A percentile compares a stretch with the other conserved stretches of the same genome.
phyloP scores from a whole-genome alignment of 1,140 invertebrate species.

The Charaxes varanes region DNA sequence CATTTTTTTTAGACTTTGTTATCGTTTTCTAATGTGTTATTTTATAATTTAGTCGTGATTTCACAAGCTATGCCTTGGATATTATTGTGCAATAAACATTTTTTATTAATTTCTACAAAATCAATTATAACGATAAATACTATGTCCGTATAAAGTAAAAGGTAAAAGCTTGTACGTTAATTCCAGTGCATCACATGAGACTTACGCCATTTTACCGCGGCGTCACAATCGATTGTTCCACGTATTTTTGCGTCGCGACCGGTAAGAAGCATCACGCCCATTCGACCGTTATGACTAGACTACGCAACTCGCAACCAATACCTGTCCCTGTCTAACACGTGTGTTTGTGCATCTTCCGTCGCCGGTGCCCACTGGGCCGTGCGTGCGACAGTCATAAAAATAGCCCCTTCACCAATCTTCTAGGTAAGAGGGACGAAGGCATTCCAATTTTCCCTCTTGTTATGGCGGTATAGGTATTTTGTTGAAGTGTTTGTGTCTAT shows the following conservation, averaged over 20 bases:
- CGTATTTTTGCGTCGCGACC: slow-evolving; percentile 70
- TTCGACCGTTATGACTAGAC: slow-evolving; percentile 71
- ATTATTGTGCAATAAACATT: too few species aligned
- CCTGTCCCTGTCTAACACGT: slow-evolving; percentile 57
- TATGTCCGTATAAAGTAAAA: too few species aligned
- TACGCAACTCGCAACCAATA: slow-evolving; percentile 56
- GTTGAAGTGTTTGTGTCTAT: slow-evolving; percentile 23
- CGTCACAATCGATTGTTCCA: slow-evolving; percentile 61
- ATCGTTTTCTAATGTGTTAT: too few species aligned
- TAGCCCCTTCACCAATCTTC: slow-evolving; percentile 70
- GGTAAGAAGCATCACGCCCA: slow-evolving; percentile 73
- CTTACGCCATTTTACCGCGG: slow-evolving; percentile 44
- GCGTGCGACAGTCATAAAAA: slow-evolving; percentile 71
- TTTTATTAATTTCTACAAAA: slow-evolving; percentile 1
- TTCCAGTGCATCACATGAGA: too few species aligned
- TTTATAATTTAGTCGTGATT: too few species aligned
- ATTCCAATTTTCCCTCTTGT: slow-evolving; percentile 62
- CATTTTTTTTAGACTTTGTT: too few species aligned
- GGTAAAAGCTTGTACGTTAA: too few species aligned
- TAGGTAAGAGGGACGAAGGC: slow-evolving; percentile 43
- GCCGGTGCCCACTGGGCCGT: slow-evolving; percentile 64
- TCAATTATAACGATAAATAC: too few species aligned
- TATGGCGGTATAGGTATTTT: slow-evolving; percentile 45
- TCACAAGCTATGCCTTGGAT: too few species aligned
- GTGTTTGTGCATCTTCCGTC: slow-evolving; percentile 45